phyloP scores from a whole-genome alignment of 2,113 vertebrate genomes.

The Scortum barcoo region DNA sequence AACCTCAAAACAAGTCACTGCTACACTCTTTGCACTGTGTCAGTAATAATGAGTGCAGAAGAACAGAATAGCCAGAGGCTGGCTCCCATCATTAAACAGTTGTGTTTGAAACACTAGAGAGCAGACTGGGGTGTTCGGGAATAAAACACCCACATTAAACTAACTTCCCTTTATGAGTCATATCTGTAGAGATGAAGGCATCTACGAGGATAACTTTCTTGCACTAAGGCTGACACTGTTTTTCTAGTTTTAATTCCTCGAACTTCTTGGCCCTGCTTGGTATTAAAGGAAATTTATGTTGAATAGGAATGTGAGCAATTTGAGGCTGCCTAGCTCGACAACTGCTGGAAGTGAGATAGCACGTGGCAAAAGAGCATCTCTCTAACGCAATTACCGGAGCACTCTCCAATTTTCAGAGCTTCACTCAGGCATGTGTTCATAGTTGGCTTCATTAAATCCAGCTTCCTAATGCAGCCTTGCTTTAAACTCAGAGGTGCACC shows the following conservation, averaged over 20 bases:
- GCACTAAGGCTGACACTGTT: constrained; percentile 2
- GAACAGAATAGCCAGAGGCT: constrained; percentile 5
- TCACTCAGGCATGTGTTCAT: constrained; percentile 59
- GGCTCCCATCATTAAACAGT: constrained; percentile 48
- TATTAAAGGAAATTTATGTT: constrained; percentile 33
- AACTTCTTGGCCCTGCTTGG: constrained; percentile 27
- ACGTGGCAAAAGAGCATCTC: constrained; percentile 51
- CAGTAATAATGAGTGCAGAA: constrained; percentile 12
- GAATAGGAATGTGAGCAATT: constrained; percentile 58
- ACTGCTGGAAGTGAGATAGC: constrained; percentile 70
- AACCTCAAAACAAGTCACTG: background rate
- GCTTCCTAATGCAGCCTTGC: constrained; percentile 11
- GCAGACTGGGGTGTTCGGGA: constrained; percentile 5
- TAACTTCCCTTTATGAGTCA: constrained; percentile 35
- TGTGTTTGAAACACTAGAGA: background rate
- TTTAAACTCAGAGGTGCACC: constrained; percentile 22
- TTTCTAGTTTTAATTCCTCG: background rate
- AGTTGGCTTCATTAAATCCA: constrained; percentile 54
- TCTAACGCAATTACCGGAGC: constrained; percentile 66
- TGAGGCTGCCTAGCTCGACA: constrained; percentile 50
- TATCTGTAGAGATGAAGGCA: constrained; percentile 26
- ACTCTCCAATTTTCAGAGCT: constrained; percentile 63
- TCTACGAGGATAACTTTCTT: constrained; percentile 36
- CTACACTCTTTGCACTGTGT: constrained; percentile 4
- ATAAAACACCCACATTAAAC: constrained; percentile 25